Conservation (phyloP, 1,140 invertebrate species). For the Neodiprion pinetum region DNA sequence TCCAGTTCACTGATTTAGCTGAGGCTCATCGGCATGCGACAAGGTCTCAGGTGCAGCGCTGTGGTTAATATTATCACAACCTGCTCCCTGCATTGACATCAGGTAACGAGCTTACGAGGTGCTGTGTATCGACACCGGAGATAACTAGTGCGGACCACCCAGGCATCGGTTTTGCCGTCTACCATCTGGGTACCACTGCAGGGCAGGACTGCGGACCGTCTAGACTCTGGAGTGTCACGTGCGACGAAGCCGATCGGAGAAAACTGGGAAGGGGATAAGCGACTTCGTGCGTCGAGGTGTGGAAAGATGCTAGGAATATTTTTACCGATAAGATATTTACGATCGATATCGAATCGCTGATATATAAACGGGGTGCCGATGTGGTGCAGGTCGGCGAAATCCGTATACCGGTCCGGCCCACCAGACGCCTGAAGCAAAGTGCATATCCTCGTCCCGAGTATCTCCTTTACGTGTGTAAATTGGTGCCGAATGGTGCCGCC, state of each 20-base stretch:
- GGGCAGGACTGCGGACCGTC: not conserved
- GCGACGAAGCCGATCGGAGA: not conserved
- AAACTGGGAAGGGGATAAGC: not conserved
- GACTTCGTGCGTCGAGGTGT: not conserved
- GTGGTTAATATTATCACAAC: not conserved
- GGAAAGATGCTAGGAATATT: not conserved
- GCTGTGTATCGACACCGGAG: not conserved
- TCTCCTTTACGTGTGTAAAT: not conserved
- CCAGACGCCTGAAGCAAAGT: not conserved
- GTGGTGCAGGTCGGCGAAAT: not conserved
- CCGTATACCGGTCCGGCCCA: conserved; percentile 1
- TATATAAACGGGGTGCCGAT: not conserved
- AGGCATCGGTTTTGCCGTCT: not conserved
- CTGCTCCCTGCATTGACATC: not conserved
- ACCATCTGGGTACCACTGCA: not conserved
- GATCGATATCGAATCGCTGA: not conserved
- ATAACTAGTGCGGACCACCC: not conserved
- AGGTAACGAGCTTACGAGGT: not conserved
- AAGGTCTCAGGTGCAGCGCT: too few species aligned
- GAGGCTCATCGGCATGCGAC: too few species aligned
- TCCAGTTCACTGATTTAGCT: too few species aligned
- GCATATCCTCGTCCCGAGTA: conserved; percentile 6
- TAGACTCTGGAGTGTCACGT: not conserved
- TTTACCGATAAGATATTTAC: not conserved
- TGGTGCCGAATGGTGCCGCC: conserved; percentile 1